Conservation (phyloP, 2,113 vertebrate genomes). For the Actinemys pallida region DNA sequence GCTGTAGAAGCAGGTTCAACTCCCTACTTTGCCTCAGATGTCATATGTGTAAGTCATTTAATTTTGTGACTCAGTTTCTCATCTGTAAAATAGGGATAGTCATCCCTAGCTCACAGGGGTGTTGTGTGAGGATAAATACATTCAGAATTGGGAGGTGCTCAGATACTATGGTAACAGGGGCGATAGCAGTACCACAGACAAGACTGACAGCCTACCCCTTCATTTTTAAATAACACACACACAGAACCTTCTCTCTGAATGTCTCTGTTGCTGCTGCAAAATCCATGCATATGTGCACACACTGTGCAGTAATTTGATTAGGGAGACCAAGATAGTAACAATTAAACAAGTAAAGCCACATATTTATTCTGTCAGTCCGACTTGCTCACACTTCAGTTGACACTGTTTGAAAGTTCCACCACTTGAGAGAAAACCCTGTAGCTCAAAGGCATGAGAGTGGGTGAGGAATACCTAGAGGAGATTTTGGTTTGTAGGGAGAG, state of each 20-base stretch:
- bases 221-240: background rate
- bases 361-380: background rate
- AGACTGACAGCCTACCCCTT: background rate
- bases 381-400: background rate
- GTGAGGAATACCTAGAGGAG: background rate
- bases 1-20: background rate
- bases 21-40: background rate
- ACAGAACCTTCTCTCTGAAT: background rate
- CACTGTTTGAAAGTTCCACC: background rate
- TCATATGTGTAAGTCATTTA: background rate
- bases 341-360: background rate
- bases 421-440: background rate
- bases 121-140: fast-evolving
- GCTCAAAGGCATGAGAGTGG: background rate
- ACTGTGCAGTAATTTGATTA: background rate
- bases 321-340: background rate
- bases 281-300: fast-evolving
- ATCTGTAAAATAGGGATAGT: background rate
- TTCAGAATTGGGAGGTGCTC: background rate
- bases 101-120: background rate
- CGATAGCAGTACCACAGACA: background rate
- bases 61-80: background rate
- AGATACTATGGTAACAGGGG: background rate
- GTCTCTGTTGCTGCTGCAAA: background rate
- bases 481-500: background rate